These are phyloP conservation scores for Microtus californicus DNA, from an alignment of 2,797 vertebrate genomes.

Conservation along the genomic window DNA sequence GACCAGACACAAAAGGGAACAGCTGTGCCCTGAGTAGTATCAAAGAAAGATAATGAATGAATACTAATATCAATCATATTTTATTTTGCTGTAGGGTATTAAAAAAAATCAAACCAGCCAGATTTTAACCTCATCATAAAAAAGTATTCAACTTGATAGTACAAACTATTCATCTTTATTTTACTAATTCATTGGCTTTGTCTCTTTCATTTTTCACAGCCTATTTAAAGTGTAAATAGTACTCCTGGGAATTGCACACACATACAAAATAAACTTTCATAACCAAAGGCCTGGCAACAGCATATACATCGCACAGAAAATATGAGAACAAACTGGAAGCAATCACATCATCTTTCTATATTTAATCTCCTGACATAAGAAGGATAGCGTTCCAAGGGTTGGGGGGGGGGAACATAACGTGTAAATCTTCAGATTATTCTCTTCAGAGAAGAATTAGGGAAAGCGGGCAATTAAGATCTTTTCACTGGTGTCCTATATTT, in stretches of 20 bases:
- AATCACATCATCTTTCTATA: conserved; percentile 11
- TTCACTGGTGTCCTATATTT: conserved; percentile 18
- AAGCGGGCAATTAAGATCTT: conserved; percentile 48
- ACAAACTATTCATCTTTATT: not conserved
- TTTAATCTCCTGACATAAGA: conserved; percentile 33
- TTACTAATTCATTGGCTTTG: conserved; percentile 32
- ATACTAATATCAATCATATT: not conserved
- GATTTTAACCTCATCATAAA: not conserved
- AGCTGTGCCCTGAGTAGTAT: not conserved
- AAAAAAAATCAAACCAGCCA: not conserved
- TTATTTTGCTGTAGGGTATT: not conserved
- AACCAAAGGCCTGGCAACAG: not conserved
- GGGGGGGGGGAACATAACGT: not conserved
- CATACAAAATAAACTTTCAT: not conserved
- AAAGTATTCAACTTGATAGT: not conserved
- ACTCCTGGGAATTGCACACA: not conserved
- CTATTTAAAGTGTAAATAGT: not conserved
- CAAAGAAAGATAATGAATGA: conserved; percentile 18
- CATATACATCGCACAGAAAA: not conserved
- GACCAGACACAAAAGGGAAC: not conserved
- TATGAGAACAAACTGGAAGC: conserved; percentile 12
- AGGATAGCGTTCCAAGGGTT: not conserved
- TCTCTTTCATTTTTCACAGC: not conserved
- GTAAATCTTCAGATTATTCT: conserved; percentile 28
- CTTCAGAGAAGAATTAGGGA: not conserved